phyloP scores from a whole-genome alignment of 2,797 vertebrate species.

The Parauchenoglanis punctatus region DNA sequence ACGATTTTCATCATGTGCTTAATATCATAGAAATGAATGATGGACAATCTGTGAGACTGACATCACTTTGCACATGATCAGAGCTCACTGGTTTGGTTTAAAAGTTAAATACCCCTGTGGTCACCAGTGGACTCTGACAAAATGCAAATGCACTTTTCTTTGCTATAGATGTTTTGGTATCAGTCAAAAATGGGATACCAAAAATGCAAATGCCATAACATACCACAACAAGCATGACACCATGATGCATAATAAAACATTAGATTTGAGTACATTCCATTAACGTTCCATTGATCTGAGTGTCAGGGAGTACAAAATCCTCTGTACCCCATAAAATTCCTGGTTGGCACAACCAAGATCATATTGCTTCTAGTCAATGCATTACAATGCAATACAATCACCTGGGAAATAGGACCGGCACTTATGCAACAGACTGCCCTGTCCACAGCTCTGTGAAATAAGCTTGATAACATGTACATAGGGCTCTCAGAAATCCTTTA shows the following conservation, averaged over 20 bases:
- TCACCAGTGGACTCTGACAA: conserved; percentile 47
- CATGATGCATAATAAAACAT: conserved; percentile 67
- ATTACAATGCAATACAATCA: conserved; percentile 73
- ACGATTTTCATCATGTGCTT: conserved; percentile 41
- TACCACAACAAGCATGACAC: conserved; percentile 62
- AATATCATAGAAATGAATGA: conserved; percentile 47
- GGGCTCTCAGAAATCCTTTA: conserved; percentile 72
- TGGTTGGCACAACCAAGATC: conserved; percentile 60
- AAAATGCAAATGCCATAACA: conserved; percentile 40
- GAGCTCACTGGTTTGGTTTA: conserved; percentile 42
- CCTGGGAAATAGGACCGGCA: conserved; percentile 67
- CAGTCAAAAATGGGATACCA: conserved; percentile 7
- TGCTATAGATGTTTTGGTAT: conserved; percentile 46
- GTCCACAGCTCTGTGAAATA: conserved; percentile 64
- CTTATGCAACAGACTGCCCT: conserved; percentile 80
- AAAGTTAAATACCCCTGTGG: conserved; percentile 26
- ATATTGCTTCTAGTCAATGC: conserved; percentile 66
- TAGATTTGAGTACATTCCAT: conserved; percentile 58
- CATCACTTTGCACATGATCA: conserved; percentile 56
- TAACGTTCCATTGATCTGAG: conserved; percentile 46
- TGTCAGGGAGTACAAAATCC: conserved; percentile 48
- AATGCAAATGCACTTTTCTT: conserved; percentile 37
- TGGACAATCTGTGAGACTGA: conserved; percentile 54
- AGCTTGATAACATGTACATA: conserved; percentile 65
- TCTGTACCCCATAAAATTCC: conserved; percentile 40